Percentiles rank a stretch among this genome's conserved stretches.
These are phyloP conservation scores for Axis porcinus DNA, from an alignment of 2,113 vertebrate genomes.

Conservation along the genomic window DNA sequence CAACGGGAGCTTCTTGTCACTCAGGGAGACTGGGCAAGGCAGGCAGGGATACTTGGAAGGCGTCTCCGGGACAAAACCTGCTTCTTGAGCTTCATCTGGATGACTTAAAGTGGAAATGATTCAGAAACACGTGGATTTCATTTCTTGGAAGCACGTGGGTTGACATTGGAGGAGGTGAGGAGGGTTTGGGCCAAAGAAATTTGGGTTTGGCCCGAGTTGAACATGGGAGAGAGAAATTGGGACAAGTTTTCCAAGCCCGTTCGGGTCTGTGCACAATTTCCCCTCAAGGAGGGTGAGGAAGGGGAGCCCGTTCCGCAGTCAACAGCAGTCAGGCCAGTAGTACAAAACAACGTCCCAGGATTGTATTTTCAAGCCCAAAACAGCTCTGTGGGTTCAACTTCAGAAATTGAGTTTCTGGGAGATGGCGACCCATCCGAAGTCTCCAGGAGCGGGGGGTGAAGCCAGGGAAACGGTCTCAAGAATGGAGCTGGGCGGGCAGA, in stretches of 20 bases:
- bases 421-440: no score
- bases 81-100: background rate
- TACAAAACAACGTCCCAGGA: background rate
- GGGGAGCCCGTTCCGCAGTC: accelerated
- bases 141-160: background rate
- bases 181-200: background rate
- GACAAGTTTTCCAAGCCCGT: background rate
- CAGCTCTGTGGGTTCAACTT: background rate
- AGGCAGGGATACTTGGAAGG: background rate
- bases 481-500: background rate
- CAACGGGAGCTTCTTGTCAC: background rate
- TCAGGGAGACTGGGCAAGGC: background rate
- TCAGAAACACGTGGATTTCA: background rate
- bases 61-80: accelerated
- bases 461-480: no score
- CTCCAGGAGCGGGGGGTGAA: background rate
- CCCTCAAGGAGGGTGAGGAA: background rate
- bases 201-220: background rate
- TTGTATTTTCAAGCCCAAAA: background rate
- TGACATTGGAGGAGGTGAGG: background rate
- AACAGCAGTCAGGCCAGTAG: accelerated
- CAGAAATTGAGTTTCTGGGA: background rate
- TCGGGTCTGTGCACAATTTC: accelerated
- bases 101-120: background rate
- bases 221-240: background rate